Base-by-base conservation (phyloP, 2,888 invertebrate genomes). In the Dynastes grantii region DNA sequence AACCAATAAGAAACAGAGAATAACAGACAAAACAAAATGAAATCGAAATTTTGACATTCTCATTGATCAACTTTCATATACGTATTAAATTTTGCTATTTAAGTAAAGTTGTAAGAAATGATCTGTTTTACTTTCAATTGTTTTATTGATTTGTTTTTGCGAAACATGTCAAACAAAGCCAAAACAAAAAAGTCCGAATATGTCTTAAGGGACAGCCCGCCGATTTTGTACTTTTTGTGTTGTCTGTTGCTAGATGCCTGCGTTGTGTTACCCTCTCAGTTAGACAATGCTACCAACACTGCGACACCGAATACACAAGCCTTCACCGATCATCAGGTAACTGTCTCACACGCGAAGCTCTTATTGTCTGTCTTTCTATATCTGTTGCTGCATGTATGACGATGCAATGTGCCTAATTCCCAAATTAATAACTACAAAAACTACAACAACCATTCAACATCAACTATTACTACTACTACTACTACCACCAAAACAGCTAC, bases 181-280 rank as follows among this genome's bases (percentile, higher is more conserved):
- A 37, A 77, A 27, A 27, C n/a, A 76, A 80, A 68, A 78, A 68
- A 78, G 53, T 83, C 82, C 81, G 81, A 81, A 82, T 83, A 82
- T 83, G 84, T 84, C 84, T 82, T 68, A 22, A 27, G 81, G 81
- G 85, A 85, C 86, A 85, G 84, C 88, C 88, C 5, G 92, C 91
- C 73, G 73, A 65, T 73, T 67, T 77, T 92, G 92, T 92, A 92
- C 92, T 75, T 92, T 58, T 92, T 92, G 92, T 94, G 94, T 95
- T 95, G 95, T 95, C 94, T 95, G 95, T 95, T 95, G 95, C 95
- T 95, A 95, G 95, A 95, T 95, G 95, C 95, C 95, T 95, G 95
- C 95, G 94, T 94, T 91, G 91, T 91, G 94, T 94, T 94, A 93
- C 93, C 94, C 93, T 93, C 94, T 91, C 92, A 94, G 94, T 94